These are phyloP conservation scores for Tinea pellionella DNA, from an alignment of 2,888 invertebrate genomes.

Conservation along the genomic window DNA sequence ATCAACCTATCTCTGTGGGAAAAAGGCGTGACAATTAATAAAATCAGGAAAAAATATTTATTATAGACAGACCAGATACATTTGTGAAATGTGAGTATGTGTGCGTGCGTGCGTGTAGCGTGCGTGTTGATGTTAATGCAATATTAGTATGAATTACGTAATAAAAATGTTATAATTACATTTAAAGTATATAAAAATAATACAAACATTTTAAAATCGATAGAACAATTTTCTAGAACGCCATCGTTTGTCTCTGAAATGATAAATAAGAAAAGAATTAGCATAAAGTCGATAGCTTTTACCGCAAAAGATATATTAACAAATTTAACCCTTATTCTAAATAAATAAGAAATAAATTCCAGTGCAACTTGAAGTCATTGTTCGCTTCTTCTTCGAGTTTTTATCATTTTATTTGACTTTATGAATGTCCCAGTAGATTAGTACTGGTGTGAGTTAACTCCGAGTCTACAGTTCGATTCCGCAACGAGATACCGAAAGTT, in stretches of 20 bases:
- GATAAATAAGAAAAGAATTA: slow-evolving; percentile 1
- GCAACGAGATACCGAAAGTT: too few relatives aligned
- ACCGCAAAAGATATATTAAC: not conserved
- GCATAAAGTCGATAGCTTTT: slow-evolving; percentile 5
- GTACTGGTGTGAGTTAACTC: not conserved
- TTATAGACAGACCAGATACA: too few relatives aligned
- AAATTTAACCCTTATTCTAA: not conserved
- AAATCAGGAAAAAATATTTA: too few relatives aligned
- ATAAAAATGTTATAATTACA: too few relatives aligned
- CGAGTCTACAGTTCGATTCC: not conserved
- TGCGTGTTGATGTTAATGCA: too few relatives aligned
- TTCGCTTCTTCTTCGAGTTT: not conserved
- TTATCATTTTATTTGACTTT: not conserved
- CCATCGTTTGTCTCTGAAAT: not conserved
- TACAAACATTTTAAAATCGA: not conserved
- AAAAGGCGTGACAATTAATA: too few relatives aligned
- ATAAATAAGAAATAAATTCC: not conserved
- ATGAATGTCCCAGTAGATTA: not conserved
- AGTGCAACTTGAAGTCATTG: not conserved
- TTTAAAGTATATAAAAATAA: not conserved
- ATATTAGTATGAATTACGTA: too few relatives aligned
- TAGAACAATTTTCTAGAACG: not conserved
- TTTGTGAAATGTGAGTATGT: too few relatives aligned
- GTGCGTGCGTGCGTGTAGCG: too few relatives aligned
- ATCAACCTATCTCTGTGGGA: too few relatives aligned